These are phyloP conservation scores for Tetragnatha montana DNA, from an alignment of 2,888 invertebrate genomes.

Conservation along the genomic window DNA sequence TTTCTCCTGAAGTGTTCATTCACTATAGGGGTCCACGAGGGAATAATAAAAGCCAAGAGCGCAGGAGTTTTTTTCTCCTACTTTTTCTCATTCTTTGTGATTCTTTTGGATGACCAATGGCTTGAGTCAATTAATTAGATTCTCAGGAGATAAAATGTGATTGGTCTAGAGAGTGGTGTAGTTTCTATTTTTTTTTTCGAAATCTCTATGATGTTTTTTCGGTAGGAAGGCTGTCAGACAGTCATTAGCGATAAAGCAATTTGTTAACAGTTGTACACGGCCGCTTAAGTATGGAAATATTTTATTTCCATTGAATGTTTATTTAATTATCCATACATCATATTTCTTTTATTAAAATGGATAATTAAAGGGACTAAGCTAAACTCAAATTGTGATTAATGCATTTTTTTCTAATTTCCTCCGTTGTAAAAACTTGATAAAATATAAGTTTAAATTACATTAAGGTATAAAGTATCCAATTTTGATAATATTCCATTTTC, in stretches of 20 bases:
- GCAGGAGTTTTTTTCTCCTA: slow-evolving; percentile 7
- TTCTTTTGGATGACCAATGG: slow-evolving; percentile 52
- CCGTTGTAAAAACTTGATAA: too few species aligned
- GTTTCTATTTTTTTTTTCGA: background rate
- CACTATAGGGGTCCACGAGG: slow-evolving; percentile 34
- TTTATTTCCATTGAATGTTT: too few species aligned
- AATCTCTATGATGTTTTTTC: slow-evolving; percentile 15
- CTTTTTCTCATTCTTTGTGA: slow-evolving; percentile 20
- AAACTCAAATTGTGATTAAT: too few species aligned
- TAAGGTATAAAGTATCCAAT: too few species aligned
- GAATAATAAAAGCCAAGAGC: slow-evolving; percentile 50
- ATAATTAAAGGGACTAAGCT: too few species aligned
- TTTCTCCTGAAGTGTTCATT: slow-evolving; percentile 40
- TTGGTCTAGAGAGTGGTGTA: slow-evolving; percentile 43
- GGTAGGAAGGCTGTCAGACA: slow-evolving; percentile 30
- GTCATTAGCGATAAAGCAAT: slow-evolving; percentile 26
- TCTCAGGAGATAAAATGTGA: slow-evolving; percentile 59
- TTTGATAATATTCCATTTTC: too few species aligned
- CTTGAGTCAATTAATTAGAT: slow-evolving; percentile 64
- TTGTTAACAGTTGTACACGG: background rate
- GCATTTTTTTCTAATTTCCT: too few species aligned
- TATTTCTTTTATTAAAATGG: too few species aligned
- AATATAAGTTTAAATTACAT: too few species aligned
- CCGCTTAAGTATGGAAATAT: too few species aligned
- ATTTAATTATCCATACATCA: too few species aligned